Evolutionary conservation across 1,140 invertebrate species (phyloP).

Genomic region (Drosophila simulans): DNA sequence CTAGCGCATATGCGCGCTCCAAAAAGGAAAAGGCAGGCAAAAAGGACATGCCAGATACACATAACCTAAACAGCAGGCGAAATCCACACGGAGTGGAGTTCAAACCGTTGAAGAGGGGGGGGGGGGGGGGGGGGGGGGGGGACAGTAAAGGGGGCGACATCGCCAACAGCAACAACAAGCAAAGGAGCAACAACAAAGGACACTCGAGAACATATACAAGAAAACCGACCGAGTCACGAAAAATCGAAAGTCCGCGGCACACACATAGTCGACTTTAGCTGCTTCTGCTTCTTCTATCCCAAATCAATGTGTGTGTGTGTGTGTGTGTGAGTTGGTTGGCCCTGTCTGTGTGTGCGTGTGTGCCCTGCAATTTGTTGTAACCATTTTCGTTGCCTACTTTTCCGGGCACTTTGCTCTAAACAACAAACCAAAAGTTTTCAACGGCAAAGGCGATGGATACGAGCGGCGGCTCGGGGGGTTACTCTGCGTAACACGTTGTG

Average conservation of each 20-base stretch:
- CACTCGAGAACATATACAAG: conserved; percentile 36
- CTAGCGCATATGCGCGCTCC: conserved; percentile 73
- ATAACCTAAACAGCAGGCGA: conserved; percentile 65
- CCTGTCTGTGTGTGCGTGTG: conserved; percentile 1
- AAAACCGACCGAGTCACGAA: conserved; percentile 58
- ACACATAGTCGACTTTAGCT: conserved; percentile 23
- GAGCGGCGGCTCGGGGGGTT: background rate
- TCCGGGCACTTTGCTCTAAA: conserved; percentile 38
- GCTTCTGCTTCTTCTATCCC: background rate
- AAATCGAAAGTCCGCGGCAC: conserved; percentile 67
- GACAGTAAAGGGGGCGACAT: conserved; percentile 3
- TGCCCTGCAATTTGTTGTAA: conserved; percentile 34
- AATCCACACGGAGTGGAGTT: conserved; percentile 45
- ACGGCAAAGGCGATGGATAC: background rate
- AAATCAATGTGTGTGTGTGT: conserved; percentile 2
- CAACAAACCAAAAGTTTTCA: conserved; percentile 39
- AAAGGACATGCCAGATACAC: conserved; percentile 73
- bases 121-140: background rate
- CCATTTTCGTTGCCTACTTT: conserved; percentile 52
- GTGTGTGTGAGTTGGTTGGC: background rate
- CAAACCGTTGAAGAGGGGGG: background rate
- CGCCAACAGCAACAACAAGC: conserved; percentile 22
- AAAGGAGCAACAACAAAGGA: conserved; percentile 54
- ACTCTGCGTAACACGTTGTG: conserved; percentile 61
- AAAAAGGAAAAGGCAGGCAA: conserved; percentile 48